phyloP scores from a whole-genome alignment of 2,888 invertebrate species.

The Julus scandinavius region DNA sequence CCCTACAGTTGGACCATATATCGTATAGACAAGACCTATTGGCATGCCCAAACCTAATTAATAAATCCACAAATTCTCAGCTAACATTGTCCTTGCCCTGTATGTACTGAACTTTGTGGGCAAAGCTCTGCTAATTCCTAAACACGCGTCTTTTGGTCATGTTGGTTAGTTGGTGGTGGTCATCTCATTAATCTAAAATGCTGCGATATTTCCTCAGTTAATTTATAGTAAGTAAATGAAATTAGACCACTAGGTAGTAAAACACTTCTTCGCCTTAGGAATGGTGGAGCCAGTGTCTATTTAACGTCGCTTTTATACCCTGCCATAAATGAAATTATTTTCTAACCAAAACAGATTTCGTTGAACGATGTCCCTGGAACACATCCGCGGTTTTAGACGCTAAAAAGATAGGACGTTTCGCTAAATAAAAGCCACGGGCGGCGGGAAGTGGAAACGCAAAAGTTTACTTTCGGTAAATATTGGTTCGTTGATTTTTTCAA shows the following conservation, averaged over 20 bases:
- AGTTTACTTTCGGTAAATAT: slow-evolving; percentile 37
- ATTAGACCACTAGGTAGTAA: background rate
- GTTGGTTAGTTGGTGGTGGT: background rate
- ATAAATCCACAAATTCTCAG: no score
- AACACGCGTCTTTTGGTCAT: background rate
- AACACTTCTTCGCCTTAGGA: background rate
- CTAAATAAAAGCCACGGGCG: slow-evolving; percentile 21
- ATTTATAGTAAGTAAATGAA: background rate
- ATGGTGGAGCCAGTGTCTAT: background rate
- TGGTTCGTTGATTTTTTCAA: background rate
- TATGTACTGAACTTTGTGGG: no score
- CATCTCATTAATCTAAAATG: background rate
- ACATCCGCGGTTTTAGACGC: background rate
- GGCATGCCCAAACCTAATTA: no score
- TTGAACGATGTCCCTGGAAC: background rate
- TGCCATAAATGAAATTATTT: background rate
- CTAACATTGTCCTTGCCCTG: no score
- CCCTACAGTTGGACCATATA: no score
- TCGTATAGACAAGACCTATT: no score
- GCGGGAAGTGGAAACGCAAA: slow-evolving; percentile 20
- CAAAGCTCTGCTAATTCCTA: no score
- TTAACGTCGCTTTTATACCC: background rate
- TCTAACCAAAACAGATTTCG: background rate
- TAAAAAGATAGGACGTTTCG: background rate
- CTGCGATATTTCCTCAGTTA: background rate